Conservation (phyloP, 2,113 vertebrate species). For the Ibidorhyncha struthersii region DNA sequence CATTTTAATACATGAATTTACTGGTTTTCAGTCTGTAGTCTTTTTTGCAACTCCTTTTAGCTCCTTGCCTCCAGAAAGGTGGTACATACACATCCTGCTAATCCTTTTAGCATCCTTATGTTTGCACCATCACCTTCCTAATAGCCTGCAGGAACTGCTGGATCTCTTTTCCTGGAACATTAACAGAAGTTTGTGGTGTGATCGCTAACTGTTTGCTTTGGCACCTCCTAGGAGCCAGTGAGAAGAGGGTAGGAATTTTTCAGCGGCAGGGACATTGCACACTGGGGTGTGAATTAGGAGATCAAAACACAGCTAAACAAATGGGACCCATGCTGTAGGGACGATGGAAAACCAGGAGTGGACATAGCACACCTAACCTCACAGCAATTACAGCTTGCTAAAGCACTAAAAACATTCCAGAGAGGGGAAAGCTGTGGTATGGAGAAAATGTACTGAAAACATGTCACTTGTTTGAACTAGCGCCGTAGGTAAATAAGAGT, state of each 20-base stretch:
- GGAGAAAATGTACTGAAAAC: not conserved
- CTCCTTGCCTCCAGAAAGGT: conserved; percentile 21
- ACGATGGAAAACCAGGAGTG: conserved; percentile 3
- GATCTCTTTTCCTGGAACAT: conserved; percentile 52
- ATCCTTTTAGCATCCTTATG: conserved; percentile 59
- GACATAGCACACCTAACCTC: not conserved
- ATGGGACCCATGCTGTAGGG: not conserved
- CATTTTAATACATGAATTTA: not conserved
- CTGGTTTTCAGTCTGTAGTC: not conserved
- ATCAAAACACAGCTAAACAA: conserved; percentile 59
- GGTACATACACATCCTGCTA: conserved; percentile 22
- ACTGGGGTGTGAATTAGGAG: conserved; percentile 46
- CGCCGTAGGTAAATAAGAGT: not conserved
- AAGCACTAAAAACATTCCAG: not conserved
- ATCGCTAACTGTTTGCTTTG: conserved; percentile 54
- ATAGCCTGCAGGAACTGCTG: conserved; percentile 30
- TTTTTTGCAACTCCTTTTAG: not conserved
- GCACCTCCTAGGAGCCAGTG: conserved; percentile 40
- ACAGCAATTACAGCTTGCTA: not conserved
- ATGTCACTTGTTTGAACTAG: not conserved
- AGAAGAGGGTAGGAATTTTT: conserved; percentile 55
- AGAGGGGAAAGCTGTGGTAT: not conserved
- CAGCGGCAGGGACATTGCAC: not conserved
- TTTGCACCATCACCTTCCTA: conserved; percentile 45
- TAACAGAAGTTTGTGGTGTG: conserved; percentile 56